phyloP scores from a whole-genome alignment of 2,888 invertebrate species.

The Netelia virgata region DNA sequence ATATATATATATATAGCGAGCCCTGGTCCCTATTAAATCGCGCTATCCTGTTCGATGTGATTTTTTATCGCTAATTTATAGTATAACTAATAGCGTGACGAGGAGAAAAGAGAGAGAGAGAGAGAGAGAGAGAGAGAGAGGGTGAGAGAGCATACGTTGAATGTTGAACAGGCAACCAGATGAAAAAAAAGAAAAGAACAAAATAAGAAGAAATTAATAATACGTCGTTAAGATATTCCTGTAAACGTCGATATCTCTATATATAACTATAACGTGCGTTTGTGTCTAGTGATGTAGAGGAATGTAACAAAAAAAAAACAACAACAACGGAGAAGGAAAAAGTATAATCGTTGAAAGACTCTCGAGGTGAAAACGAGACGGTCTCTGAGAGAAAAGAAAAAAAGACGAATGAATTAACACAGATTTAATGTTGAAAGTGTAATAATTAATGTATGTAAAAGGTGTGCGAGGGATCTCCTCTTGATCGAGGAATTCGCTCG shows the following conservation, averaged over 20 bases:
- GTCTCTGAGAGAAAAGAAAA: slow-evolving; percentile 20
- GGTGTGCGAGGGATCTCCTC: slow-evolving; percentile 35
- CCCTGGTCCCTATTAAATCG: slow-evolving; percentile 68
- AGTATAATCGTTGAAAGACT: slow-evolving; percentile 61
- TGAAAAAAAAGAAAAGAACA: slow-evolving; percentile 57
- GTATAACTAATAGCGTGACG: slow-evolving; percentile 70
- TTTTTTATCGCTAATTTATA: slow-evolving; percentile 78
- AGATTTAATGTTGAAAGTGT: slow-evolving; percentile 73
- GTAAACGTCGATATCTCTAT: slow-evolving; percentile 67
- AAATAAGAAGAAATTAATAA: slow-evolving; percentile 69
- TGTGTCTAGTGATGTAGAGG: slow-evolving; percentile 74
- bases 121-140: too few species aligned
- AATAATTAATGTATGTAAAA: slow-evolving; percentile 67
- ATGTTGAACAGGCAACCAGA: slow-evolving; percentile 68
- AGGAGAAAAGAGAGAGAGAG: slow-evolving; percentile 65
- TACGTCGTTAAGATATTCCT: slow-evolving; percentile 73
- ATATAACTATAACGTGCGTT: slow-evolving; percentile 72
- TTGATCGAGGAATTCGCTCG: slow-evolving; percentile 18
- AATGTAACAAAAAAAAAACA: slow-evolving; percentile 37
- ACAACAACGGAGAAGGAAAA: slow-evolving; percentile 22
- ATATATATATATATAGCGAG: slow-evolving; percentile 53
- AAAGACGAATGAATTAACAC: slow-evolving; percentile 63
- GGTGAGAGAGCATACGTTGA: slow-evolving; percentile 74
- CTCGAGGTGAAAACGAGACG: slow-evolving; percentile 49
- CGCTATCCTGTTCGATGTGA: slow-evolving; percentile 78